Conservation (phyloP, 2,888 invertebrate genomes). For the Odontocerum albicorne region DNA sequence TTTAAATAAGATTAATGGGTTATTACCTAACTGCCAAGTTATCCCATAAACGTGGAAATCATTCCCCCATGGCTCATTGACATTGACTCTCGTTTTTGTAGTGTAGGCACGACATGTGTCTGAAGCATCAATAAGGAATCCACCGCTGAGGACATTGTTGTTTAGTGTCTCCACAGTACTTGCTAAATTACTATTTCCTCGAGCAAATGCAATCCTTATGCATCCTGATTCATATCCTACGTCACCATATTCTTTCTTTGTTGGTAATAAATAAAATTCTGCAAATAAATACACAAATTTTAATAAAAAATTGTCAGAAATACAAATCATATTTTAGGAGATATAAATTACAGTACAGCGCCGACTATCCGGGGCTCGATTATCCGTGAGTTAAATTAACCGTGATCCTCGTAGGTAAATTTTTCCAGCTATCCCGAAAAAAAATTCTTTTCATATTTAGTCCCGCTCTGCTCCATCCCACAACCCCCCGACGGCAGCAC, state of each 20-base stretch:
- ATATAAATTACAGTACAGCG: too few relatives aligned
- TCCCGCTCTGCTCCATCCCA: too few relatives aligned
- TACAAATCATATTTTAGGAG: too few relatives aligned
- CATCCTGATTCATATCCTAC: conserved; percentile 65
- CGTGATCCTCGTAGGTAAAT: too few relatives aligned
- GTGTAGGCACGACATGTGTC: conserved; percentile 45
- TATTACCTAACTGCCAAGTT: conserved; percentile 65
- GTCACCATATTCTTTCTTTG: conserved; percentile 61
- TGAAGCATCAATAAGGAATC: conserved; percentile 47
- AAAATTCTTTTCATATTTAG: too few relatives aligned
- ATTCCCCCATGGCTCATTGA: conserved; percentile 51
- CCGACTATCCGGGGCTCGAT: too few relatives aligned
- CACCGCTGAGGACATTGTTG: conserved; percentile 53
- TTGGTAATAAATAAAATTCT: conserved; percentile 62
- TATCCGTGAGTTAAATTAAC: too few relatives aligned
- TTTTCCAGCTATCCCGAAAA: too few relatives aligned
- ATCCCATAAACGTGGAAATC: conserved; percentile 66
- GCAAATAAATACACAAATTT: not conserved
- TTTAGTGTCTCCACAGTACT: conserved; percentile 51
- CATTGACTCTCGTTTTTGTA: conserved; percentile 38
- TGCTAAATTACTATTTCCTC: conserved; percentile 59
- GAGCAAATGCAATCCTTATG: conserved; percentile 69
- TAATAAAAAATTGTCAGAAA: too few relatives aligned
- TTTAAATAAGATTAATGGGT: too few relatives aligned
- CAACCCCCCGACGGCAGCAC: too few relatives aligned